Conservation (phyloP, 2,113 vertebrate genomes). For the Anguilla japonica region DNA sequence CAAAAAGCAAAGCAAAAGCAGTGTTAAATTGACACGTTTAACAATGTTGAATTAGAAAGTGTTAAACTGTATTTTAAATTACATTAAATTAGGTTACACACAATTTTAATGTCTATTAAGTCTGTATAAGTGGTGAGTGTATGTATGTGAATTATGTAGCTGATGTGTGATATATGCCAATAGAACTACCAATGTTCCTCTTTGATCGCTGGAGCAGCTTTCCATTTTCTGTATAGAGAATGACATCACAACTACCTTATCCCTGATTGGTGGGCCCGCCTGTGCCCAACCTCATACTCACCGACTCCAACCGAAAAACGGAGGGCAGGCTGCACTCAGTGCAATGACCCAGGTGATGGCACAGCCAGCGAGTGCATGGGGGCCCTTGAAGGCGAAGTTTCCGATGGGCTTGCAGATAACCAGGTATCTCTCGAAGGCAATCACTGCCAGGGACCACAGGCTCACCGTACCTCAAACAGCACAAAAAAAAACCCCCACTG, state of each 20-base stretch:
- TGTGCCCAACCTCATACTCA: constrained; percentile 39
- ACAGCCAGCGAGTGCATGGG: constrained; percentile 67
- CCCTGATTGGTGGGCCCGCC: too few relatives aligned
- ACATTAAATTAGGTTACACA: too few relatives aligned
- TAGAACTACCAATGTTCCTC: too few relatives aligned
- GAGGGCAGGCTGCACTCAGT: constrained; percentile 55
- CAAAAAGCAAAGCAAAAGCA: background rate
- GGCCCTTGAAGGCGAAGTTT: constrained; percentile 64
- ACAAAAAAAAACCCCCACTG: background rate
- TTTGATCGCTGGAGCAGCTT: too few relatives aligned
- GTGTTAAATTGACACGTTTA: background rate
- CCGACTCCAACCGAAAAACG: constrained; percentile 73
- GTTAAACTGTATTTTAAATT: background rate
- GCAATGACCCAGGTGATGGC: constrained; percentile 62
- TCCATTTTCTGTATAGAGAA: too few relatives aligned
- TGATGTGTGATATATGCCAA: too few relatives aligned
- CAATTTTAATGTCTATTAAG: too few relatives aligned
- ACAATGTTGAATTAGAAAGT: background rate
- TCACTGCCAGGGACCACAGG: constrained; percentile 72
- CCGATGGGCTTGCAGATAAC: constrained; percentile 73
- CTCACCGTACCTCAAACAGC: constrained; percentile 68
- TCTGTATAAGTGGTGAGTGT: too few relatives aligned
- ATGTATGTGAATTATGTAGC: too few relatives aligned
- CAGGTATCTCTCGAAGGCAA: constrained; percentile 71
- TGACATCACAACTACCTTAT: too few relatives aligned